phyloP scores from a whole-genome alignment of 2,888 invertebrate genomes.

The Seladonia tumulorum region DNA sequence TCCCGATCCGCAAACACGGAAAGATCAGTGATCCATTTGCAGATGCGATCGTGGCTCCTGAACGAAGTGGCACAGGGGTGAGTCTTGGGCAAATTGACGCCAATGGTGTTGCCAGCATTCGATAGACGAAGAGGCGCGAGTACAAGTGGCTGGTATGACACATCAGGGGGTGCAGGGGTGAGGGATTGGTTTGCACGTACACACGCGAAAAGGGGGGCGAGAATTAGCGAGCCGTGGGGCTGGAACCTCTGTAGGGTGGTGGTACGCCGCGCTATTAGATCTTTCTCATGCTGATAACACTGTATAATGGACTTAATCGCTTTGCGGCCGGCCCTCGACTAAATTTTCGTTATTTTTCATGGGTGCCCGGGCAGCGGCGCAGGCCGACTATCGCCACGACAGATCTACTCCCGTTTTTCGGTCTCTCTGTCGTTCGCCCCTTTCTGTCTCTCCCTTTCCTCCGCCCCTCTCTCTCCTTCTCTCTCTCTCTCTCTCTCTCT shows the following conservation, averaged over 20 bases:
- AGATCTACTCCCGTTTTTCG: conserved; percentile 74
- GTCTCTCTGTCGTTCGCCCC: conserved; percentile 50
- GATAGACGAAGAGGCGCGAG: conserved; percentile 65
- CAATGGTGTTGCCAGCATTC: conserved; percentile 26
- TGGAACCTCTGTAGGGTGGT: conserved; percentile 43
- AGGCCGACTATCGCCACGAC: conserved; percentile 75
- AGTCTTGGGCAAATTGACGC: neutral
- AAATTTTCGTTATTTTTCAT: conserved; percentile 84
- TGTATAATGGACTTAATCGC: conserved; percentile 84
- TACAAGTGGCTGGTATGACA: conserved; percentile 81
- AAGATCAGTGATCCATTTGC: neutral
- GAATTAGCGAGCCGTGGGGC: conserved; percentile 67
- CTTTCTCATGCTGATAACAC: conserved; percentile 84
- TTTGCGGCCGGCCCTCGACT: conserved; percentile 77
- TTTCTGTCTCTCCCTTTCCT: neutral
- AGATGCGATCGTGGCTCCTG: neutral
- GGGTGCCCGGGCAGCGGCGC: conserved; percentile 75
- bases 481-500: conserved; percentile 34
- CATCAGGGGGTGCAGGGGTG: conserved; percentile 54
- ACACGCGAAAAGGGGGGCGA: conserved; percentile 56
- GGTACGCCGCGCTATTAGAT: conserved; percentile 79
- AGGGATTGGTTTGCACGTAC: conserved; percentile 40
- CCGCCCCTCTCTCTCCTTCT: neutral
- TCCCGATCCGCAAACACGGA: neutral
- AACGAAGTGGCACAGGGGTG: neutral